These are phyloP conservation scores for Enteromius argenteus DNA, from an alignment of 2,797 vertebrate genomes.

Conservation along the genomic window DNA sequence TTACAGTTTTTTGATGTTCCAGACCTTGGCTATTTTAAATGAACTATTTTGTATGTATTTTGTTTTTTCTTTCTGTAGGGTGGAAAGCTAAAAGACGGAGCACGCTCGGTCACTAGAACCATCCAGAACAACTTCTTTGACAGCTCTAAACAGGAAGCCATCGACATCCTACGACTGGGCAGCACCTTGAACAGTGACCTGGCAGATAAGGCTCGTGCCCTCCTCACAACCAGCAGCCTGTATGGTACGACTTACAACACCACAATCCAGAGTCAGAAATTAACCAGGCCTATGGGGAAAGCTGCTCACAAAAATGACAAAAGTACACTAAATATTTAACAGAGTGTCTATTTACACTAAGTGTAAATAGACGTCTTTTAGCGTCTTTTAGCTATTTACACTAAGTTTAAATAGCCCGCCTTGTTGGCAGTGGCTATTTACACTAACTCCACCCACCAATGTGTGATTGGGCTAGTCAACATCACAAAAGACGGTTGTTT, in stretches of 20 bases:
- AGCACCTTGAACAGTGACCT: constrained; percentile 98
- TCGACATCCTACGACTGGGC: constrained; percentile 95
- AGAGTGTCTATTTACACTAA: too few relatives aligned
- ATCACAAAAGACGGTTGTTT: too few relatives aligned
- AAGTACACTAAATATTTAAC: neutral
- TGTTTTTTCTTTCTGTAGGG: constrained; percentile 73
- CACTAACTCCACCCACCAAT: too few relatives aligned
- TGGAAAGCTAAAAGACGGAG: constrained; percentile 98
- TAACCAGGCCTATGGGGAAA: neutral
- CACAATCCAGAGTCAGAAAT: neutral
- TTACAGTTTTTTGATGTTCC: neutral
- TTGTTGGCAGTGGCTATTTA: too few relatives aligned
- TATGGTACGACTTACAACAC: constrained; percentile 82
- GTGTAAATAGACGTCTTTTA: too few relatives aligned
- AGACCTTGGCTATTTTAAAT: neutral
- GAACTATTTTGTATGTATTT: neutral
- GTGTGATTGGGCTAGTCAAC: too few relatives aligned
- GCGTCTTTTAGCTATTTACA: too few relatives aligned
- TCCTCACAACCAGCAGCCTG: constrained; percentile 96
- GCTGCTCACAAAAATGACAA: neutral
- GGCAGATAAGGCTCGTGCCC: constrained; percentile 97
- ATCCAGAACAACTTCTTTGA: constrained; percentile 99
- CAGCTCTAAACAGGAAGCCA: constrained; percentile 98
- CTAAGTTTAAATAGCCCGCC: too few relatives aligned
- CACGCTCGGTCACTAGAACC: constrained; percentile 96